These are phyloP conservation scores for Amphipoea lucens DNA, from an alignment of 2,888 invertebrate species.

Conservation along the genomic window DNA sequence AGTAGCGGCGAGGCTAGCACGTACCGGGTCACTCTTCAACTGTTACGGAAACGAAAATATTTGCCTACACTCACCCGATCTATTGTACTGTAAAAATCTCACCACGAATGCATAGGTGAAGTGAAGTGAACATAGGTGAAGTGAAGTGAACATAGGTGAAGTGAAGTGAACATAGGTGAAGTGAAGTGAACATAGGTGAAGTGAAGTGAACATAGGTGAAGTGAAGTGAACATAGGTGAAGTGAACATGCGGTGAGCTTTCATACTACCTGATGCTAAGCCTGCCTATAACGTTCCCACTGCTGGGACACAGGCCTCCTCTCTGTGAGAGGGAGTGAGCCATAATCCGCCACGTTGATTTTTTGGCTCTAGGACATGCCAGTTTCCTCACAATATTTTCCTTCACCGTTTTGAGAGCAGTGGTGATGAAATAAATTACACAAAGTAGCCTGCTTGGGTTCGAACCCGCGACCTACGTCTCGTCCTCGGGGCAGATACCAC, in stretches of 20 bases:
- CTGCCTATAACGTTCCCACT: neutral
- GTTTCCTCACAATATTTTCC: neutral
- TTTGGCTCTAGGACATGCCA: too few relatives aligned
- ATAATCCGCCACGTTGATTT: neutral
- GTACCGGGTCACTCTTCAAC: constrained; percentile 35
- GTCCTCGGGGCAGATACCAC: neutral
- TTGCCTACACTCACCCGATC: neutral
- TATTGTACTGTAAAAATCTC: neutral
- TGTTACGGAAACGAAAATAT: constrained; percentile 29
- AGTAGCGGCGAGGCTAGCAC: constrained; percentile 31
- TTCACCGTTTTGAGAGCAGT: too few relatives aligned
- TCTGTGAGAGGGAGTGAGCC: neutral
- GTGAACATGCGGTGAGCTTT: neutral
- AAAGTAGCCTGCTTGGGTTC: neutral
- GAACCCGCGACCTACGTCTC: neutral
- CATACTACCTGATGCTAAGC: neutral
- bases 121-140: too few relatives aligned
- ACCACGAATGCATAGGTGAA: too few relatives aligned
- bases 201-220: too few relatives aligned
- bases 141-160: too few relatives aligned
- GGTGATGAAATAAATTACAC: too few relatives aligned
- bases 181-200: too few relatives aligned
- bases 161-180: too few relatives aligned
- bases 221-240: too few relatives aligned
- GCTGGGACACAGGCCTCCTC: neutral